Evolutionary conservation across 2,888 invertebrate genomes (phyloP).

Genomic region (Cryptophagus acutangulus): DNA sequence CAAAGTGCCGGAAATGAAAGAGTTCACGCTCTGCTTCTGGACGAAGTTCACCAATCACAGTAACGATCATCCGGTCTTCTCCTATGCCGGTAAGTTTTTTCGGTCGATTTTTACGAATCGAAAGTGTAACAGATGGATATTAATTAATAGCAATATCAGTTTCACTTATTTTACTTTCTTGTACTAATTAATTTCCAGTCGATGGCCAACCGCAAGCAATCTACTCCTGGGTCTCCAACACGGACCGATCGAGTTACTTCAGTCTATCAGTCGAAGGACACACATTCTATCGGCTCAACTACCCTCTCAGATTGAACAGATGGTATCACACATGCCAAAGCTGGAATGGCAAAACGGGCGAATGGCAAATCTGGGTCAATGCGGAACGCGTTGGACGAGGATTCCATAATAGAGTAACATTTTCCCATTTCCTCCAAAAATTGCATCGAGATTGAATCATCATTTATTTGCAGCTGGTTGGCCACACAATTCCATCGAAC

Average conservation of each 20-base stretch:
- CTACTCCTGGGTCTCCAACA: slow-evolving; percentile 75
- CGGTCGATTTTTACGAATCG: too few relatives aligned
- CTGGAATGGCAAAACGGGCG: slow-evolving; percentile 84
- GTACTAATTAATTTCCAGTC: slow-evolving; percentile 49
- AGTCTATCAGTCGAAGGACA: slow-evolving; percentile 78
- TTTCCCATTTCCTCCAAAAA: not conserved
- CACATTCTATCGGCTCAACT: slow-evolving; percentile 71
- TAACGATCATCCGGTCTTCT: slow-evolving; percentile 76
- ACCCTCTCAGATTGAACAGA: slow-evolving; percentile 61
- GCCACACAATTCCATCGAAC: slow-evolving; percentile 69
- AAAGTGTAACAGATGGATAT: not conserved
- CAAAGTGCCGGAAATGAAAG: slow-evolving; percentile 68
- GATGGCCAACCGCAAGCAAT: slow-evolving; percentile 69
- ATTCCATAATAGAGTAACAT: slow-evolving; percentile 76
- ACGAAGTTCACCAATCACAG: slow-evolving; percentile 76
- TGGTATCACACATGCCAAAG: slow-evolving; percentile 87
- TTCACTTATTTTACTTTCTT: not conserved
- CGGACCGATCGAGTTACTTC: slow-evolving; percentile 74
- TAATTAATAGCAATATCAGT: not conserved
- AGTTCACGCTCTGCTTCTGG: slow-evolving; percentile 82
- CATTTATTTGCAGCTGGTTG: slow-evolving; percentile 59
- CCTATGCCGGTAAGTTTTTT: slow-evolving; percentile 68
- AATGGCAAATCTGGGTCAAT: slow-evolving; percentile 87
- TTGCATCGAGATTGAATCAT: not conserved
- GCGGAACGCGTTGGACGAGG: slow-evolving; percentile 80